phyloP scores from a whole-genome alignment of 2,888 invertebrate genomes.

The Orchesellides sinensis region DNA sequence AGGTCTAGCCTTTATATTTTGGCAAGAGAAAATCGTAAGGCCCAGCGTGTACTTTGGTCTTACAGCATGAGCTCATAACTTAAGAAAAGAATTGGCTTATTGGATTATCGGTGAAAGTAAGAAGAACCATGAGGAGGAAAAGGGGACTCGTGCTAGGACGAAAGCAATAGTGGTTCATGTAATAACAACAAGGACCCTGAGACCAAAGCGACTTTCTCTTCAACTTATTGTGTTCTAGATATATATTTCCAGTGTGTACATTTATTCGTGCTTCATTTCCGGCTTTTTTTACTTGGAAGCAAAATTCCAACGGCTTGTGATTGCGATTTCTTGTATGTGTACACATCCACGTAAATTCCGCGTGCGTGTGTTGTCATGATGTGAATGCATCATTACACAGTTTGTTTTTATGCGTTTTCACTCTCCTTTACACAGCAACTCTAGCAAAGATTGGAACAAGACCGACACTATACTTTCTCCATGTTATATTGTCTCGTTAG shows the following conservation, averaged over 20 bases:
- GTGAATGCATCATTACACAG: constrained; percentile 50
- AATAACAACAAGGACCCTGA: background rate
- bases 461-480: constrained; percentile 4
- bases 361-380: constrained; percentile 41
- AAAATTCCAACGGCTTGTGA: background rate
- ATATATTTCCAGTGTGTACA: too few relatives aligned
- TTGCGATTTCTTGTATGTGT: background rate
- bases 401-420: constrained; percentile 13
- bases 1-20: too few relatives aligned
- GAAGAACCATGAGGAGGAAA: background rate
- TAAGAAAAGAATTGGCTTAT: constrained; percentile 45
- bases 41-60: constrained; percentile 23
- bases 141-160: background rate
- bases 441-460: background rate
- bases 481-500: constrained; percentile 35
- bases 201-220: background rate
- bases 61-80: constrained; percentile 15
- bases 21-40: background rate
- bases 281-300: background rate
- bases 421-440: too few relatives aligned
- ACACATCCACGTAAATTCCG: too few relatives aligned
- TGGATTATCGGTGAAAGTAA: constrained; percentile 39
- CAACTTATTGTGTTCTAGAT: constrained; percentile 11
- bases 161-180: background rate
- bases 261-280: background rate